phyloP scores from a whole-genome alignment of 2,797 vertebrate genomes.

The Crenuchus spilurus region DNA sequence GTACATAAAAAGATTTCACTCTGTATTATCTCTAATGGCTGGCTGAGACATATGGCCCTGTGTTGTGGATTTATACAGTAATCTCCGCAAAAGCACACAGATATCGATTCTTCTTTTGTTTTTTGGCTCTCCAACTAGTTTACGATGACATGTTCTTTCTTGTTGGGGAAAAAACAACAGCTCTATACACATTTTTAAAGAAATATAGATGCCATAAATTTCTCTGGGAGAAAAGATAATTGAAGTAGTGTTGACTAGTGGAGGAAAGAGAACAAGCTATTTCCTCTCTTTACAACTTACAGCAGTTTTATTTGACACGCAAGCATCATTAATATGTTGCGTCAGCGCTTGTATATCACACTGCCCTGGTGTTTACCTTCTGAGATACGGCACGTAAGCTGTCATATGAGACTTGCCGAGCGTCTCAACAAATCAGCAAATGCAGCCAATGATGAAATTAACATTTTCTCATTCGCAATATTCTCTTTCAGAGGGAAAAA shows the following conservation, averaged over 20 bases:
- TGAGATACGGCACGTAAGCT: slow-evolving; percentile 24
- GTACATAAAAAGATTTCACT: slow-evolving; percentile 30
- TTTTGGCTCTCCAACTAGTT: slow-evolving; percentile 58
- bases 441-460: slow-evolving; percentile 57
- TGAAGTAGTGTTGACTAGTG: slow-evolving; percentile 63
- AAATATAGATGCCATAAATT: slow-evolving; percentile 58
- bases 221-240: slow-evolving; percentile 60
- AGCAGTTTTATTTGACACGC: slow-evolving; percentile 55
- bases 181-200: slow-evolving; percentile 60
- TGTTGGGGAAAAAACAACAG: slow-evolving; percentile 41
- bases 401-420: slow-evolving; percentile 25
- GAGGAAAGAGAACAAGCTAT: slow-evolving; percentile 47
- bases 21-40: slow-evolving; percentile 61
- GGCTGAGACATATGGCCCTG: slow-evolving; percentile 60
- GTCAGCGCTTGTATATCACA: slow-evolving; percentile 43
- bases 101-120: slow-evolving; percentile 65
- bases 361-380: slow-evolving; percentile 37
- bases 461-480: slow-evolving; percentile 45
- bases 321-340: slow-evolving; percentile 61
- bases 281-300: slow-evolving; percentile 53
- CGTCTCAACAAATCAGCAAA: slow-evolving; percentile 39
- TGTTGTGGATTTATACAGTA: slow-evolving; percentile 68
- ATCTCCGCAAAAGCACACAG: slow-evolving; percentile 64
- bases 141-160: slow-evolving; percentile 57
- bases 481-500: slow-evolving; percentile 25